Evolutionary conservation across 2,113 vertebrate genomes (phyloP), one percentile per base, ranked within the genome.

Genomic region (Sebastes schlegelii): DNA sequence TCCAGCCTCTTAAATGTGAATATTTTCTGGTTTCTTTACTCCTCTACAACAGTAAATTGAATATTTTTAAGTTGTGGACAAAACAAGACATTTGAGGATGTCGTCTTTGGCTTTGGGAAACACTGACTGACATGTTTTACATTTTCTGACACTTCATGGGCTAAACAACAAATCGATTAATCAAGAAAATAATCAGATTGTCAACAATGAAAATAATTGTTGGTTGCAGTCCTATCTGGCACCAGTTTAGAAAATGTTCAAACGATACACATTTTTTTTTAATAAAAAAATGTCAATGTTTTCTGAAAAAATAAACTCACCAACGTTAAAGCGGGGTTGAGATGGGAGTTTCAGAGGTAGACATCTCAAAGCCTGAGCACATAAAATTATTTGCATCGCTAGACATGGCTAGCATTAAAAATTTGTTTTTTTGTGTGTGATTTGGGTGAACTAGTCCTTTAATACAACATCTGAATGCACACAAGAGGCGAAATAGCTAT

Each of bases 371-470:
- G 34, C 13, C 40, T 40, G 11, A 19, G 8, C 16, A 19, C 26
- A 45, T 43, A 14, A 57, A 71, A 23, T 55, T 0, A 51, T 60
- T 43, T 81, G 46, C 21, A 19, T 46, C 0, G 4, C 42, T 7
- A 6, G 12, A 66, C 17, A 46, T 61, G n/a, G 34, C 49, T 11
- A 1, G 12, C 0, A 1, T 34, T 43, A 46, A 34, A 61, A 45
- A 54, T 16, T 2, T 48, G 21, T 17, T 17, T 46, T 13, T 8
- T 26, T 26, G 26, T 60, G 2, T 12, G 9, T 67, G 61, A 76
- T 65, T 86, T 79, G 23, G n/a, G 21, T 66, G 61, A 80, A 72
- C 48, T 76, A 10, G 3, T 61, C 49, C 63, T 82, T 82, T 45
- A 71, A 74, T 9, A 14, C 11, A 54, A 51, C 40, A 34, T 55